phyloP scores from a whole-genome alignment of 2,797 vertebrate species.

The Triplophysa bombifrons region DNA sequence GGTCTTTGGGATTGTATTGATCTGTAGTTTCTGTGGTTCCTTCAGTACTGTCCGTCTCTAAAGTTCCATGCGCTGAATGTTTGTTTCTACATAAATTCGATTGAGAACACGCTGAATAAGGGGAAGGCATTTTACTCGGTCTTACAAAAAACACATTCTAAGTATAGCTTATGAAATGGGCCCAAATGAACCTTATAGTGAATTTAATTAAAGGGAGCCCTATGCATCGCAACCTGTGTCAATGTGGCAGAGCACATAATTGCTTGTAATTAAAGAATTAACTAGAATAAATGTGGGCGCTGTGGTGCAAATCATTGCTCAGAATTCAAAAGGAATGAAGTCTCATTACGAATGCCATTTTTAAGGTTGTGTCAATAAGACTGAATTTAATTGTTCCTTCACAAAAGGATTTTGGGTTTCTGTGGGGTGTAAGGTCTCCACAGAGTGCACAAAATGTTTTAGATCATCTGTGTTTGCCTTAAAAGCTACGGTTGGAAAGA shows the following conservation, averaged over 20 bases:
- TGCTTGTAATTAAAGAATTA: constrained; percentile 26
- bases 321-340: background rate
- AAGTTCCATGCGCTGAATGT: background rate
- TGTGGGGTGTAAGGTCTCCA: background rate
- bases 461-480: too few species aligned
- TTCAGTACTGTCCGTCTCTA: background rate
- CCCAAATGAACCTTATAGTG: constrained; percentile 21
- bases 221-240: background rate
- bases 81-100: background rate
- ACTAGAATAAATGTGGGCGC: constrained; percentile 22
- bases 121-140: background rate
- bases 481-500: too few species aligned
- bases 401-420: background rate
- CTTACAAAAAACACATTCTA: background rate
- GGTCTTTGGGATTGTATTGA: background rate
- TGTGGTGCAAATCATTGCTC: constrained; percentile 6
- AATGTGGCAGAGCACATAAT: constrained; percentile 28
- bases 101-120: background rate
- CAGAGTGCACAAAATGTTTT: background rate
- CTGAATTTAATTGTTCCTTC: background rate
- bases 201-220: constrained; percentile 31
- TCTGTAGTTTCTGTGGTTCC: background rate
- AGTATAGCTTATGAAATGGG: constrained; percentile 6
- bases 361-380: background rate
- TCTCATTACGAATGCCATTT: constrained; percentile 1